Evolutionary conservation across 2,888 invertebrate species (phyloP), one percentile per base, ranked within the genome.

Genomic region (Zootermopsis nevadensis): DNA sequence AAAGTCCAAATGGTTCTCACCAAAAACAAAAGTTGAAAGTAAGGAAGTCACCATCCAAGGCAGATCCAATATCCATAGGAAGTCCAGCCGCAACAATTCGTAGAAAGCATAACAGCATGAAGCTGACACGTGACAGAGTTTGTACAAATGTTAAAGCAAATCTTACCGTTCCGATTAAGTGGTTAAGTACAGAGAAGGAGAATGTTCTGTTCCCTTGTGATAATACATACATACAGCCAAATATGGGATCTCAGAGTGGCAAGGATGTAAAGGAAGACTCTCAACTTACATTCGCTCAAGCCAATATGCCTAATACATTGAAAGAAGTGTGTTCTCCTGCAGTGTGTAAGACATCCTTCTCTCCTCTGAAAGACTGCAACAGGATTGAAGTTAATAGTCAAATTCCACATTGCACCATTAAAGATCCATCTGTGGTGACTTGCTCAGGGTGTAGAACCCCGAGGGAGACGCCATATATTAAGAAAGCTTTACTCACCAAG

Each of bases 381-480:
- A 81, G 84, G 66, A 77, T 77, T 22, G 48, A 38, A n/a, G 35
- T 53, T 24, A 81, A 74, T 74, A 79, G 72, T 85, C 83, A 60
- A 15, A 19, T 48, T 48, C 48, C 48, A 19, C 48, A 48, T 81
- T 83, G 83, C 15, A 83, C 83, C 30, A 76, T 83, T 72, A 86
- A 85, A 83, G 85, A 84, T 69, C 84, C 60, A 60, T n/a, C n/a
- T n/a, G 60, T 27, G 60, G 12, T 60, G 82, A 85, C 83, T 67
- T 85, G 83, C 55, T 85, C 85, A 83, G 83, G 85, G 53, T 87
- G 84, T 85, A 85, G 86, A 89, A 55, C 31, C 15, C 88, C 88
- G 80, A 89, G 88, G 84, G 87, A 85, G 35, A 89, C 90, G 4
- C 94, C 94, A 4, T 90, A 91, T 77, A 90, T 94, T 85, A 94